A percentile compares a stretch with the other conserved stretches of the same genome.
Conservation (phyloP, 2,797 vertebrate genomes). For the Lutjanus argentimaculatus region DNA sequence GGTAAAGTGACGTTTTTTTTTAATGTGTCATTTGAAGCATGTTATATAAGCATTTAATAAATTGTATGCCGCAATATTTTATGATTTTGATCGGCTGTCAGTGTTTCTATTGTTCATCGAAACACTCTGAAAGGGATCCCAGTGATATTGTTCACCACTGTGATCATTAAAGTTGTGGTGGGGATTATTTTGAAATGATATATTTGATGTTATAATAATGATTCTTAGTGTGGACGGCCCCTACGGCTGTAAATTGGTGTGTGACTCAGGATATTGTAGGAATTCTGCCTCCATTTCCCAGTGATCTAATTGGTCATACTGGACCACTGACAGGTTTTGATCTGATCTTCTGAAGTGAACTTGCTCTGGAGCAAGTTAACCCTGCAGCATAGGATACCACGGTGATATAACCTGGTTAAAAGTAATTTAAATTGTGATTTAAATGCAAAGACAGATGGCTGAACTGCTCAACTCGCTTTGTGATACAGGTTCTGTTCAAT, state of each 20-base stretch:
- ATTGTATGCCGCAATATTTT: too few relatives aligned
- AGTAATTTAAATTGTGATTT: not conserved
- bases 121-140: too few relatives aligned
- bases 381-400: not conserved
- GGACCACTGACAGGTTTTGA: not conserved
- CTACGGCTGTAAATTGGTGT: not conserved
- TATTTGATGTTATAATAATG: too few relatives aligned
- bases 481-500: not conserved
- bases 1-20: too few relatives aligned
- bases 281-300: not conserved
- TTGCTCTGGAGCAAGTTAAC: not conserved
- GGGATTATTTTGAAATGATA: too few relatives aligned
- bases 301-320: not conserved
- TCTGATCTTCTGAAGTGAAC: not conserved
- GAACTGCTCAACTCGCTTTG: not conserved
- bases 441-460: not conserved
- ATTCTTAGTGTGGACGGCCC: too few relatives aligned
- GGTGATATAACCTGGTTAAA: not conserved
- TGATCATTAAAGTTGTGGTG: too few relatives aligned
- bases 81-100: too few relatives aligned
- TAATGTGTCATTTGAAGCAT: too few relatives aligned
- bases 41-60: too few relatives aligned
- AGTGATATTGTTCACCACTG: too few relatives aligned
- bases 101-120: too few relatives aligned
- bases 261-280: not conserved